These are phyloP conservation scores for Pseudotriccus pelzelni DNA, from an alignment of 2,797 vertebrate genomes.

Conservation along the genomic window DNA sequence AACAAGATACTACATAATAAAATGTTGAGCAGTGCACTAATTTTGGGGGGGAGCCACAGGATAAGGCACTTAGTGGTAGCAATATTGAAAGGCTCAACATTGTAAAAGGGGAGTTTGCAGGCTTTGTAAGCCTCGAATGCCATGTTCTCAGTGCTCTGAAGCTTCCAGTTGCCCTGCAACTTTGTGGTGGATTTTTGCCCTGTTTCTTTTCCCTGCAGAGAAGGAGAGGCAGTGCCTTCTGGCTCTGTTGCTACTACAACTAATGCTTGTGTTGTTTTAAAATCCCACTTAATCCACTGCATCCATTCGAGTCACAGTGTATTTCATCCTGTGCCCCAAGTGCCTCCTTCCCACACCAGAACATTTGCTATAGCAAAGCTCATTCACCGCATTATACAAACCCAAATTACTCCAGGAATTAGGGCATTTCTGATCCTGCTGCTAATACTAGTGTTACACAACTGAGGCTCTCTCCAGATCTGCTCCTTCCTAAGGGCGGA, in stretches of 20 bases:
- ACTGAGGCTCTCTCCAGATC: neutral
- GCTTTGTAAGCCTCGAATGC: neutral
- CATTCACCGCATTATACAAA: neutral
- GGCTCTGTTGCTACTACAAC: neutral
- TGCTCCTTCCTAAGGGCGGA: neutral
- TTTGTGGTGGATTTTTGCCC: neutral
- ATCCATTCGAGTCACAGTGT: neutral
- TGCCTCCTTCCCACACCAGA: neutral
- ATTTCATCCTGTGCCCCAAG: neutral
- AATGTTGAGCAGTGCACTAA: conserved; percentile 41
- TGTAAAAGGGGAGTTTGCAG: conserved; percentile 30
- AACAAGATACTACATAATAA: conserved; percentile 44
- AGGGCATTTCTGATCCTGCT: conserved; percentile 46
- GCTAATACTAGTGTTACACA: conserved; percentile 15
- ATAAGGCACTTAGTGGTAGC: conserved; percentile 6
- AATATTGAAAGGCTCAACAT: neutral
- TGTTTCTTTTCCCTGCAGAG: conserved; percentile 12
- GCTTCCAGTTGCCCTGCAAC: neutral
- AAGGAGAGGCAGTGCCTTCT: conserved; percentile 7
- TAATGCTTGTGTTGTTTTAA: conserved; percentile 16
- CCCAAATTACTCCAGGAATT: conserved; percentile 47
- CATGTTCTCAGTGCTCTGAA: neutral
- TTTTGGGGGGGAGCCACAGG: conserved; percentile 12
- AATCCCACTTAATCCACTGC: conserved; percentile 48
- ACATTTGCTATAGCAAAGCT: conserved; percentile 25